phyloP scores from a whole-genome alignment of 2,888 invertebrate genomes.

The Syrista parreyssii region DNA sequence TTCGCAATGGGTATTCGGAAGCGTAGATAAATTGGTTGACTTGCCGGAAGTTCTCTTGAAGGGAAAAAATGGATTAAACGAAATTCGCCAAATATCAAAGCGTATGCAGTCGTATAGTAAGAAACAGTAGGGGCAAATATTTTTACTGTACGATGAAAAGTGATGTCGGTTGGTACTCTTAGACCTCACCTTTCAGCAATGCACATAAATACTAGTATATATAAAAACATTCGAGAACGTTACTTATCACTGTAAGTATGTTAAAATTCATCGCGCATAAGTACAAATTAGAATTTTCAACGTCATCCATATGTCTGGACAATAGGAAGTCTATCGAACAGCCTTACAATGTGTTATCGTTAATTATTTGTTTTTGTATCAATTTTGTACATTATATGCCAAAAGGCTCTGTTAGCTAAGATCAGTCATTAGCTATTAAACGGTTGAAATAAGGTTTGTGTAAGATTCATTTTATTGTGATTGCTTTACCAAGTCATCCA shows the following conservation, averaged over 20 bases:
- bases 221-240: neutral
- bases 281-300: neutral
- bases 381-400: neutral
- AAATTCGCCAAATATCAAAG: neutral
- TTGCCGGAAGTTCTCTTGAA: neutral
- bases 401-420: neutral
- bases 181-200: neutral
- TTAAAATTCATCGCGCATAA: neutral
- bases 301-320: neutral
- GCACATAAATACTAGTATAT: neutral
- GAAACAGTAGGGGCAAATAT: neutral
- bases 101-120: neutral
- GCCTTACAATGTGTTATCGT: neutral
- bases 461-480: neutral
- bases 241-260: too few relatives aligned
- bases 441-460: neutral
- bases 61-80: neutral
- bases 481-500: neutral
- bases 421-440: neutral
- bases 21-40: neutral
- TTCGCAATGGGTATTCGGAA: neutral
- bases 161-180: neutral
- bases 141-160: neutral
- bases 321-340: neutral
- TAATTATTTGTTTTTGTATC: neutral